Evolutionary conservation across 92 coral and sea anemone species (phyloP).

Genomic region (Porites divaricata): DNA sequence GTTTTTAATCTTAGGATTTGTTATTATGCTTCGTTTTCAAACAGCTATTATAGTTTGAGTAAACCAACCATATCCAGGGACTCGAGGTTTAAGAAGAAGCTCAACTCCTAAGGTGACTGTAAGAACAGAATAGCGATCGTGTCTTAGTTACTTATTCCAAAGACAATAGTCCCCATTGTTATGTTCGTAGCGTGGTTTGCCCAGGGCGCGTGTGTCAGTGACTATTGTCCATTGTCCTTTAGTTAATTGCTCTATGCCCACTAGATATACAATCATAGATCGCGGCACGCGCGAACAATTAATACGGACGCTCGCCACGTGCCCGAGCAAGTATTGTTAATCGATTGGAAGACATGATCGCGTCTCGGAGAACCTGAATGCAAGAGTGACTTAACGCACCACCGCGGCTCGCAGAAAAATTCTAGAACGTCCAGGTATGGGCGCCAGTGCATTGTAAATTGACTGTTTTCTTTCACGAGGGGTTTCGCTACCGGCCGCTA

Average conservation of each 20-base stretch:
- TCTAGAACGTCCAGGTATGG: neutral
- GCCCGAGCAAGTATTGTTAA: conserved; percentile 60
- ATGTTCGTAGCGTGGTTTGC: conserved; percentile 78
- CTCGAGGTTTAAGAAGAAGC: neutral
- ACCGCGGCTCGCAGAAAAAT: neutral
- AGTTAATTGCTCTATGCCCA: conserved; percentile 79
- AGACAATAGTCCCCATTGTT: conserved; percentile 71
- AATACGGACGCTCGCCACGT: conserved; percentile 74
- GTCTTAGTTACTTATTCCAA: conserved; percentile 63
- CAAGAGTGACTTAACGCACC: neutral
- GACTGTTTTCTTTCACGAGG: neutral
- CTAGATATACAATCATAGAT: conserved; percentile 72
- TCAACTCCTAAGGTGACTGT: conserved; percentile 48
- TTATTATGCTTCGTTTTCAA: conserved; percentile 27
- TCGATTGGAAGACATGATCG: conserved; percentile 35
- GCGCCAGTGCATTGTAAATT: neutral
- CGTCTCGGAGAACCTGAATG: conserved; percentile 3
- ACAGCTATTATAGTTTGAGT: conserved; percentile 10
- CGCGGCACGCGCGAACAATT: conserved; percentile 90
- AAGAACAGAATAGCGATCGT: conserved; percentile 30
- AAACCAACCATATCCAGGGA: conserved; percentile 36
- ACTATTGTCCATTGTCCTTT: conserved; percentile 76
- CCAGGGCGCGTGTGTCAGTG: conserved; percentile 77
- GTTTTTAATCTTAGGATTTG: conserved; percentile 39
- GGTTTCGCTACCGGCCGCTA: conserved; percentile 1